Percentiles rank a stretch among this genome's conserved stretches.
phyloP scores from a whole-genome alignment of 2,113 vertebrate species.

The Eidolon helvum region DNA sequence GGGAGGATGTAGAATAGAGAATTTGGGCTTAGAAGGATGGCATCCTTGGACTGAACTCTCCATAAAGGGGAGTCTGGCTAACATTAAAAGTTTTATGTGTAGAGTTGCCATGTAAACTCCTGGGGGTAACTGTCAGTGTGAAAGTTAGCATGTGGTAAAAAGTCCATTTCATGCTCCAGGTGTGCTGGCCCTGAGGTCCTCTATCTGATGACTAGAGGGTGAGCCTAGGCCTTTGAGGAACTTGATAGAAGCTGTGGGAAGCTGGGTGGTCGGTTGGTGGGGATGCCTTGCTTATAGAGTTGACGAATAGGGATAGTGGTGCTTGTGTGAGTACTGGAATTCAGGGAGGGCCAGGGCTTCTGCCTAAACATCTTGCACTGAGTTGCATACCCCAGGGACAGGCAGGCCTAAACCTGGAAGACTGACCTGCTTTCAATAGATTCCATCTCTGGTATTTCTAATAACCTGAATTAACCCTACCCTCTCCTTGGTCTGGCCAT shows the following conservation, averaged over 20 bases:
- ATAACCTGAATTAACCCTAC: not conserved
- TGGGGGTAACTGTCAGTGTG: not conserved
- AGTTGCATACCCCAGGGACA: too few species aligned
- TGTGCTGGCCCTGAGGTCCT: not conserved
- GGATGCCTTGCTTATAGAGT: rapidly evolving
- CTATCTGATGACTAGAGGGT: not conserved
- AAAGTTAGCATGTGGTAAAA: not conserved
- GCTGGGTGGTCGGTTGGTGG: not conserved
- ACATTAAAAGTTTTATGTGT: not conserved
- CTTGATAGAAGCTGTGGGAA: not conserved
- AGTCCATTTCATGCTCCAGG: not conserved
- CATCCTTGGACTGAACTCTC: not conserved
- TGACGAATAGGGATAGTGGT: too few species aligned
- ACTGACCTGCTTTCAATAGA: not conserved
- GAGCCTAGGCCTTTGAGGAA: not conserved
- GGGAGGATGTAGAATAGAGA: not conserved
- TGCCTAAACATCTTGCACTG: not conserved
- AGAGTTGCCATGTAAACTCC: not conserved
- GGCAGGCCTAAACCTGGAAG: not conserved
- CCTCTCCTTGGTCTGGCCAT: not conserved
- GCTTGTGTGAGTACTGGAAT: not conserved
- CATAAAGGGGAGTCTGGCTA: not conserved
- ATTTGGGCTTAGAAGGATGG: not conserved
- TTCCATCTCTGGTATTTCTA: not conserved
- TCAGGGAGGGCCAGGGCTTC: not conserved